Percentiles rank a stretch among this genome's conserved stretches.
These are phyloP conservation scores for Ornithorhynchus anatinus DNA, from an alignment of 2,113 vertebrate species.

Conservation along the genomic window DNA sequence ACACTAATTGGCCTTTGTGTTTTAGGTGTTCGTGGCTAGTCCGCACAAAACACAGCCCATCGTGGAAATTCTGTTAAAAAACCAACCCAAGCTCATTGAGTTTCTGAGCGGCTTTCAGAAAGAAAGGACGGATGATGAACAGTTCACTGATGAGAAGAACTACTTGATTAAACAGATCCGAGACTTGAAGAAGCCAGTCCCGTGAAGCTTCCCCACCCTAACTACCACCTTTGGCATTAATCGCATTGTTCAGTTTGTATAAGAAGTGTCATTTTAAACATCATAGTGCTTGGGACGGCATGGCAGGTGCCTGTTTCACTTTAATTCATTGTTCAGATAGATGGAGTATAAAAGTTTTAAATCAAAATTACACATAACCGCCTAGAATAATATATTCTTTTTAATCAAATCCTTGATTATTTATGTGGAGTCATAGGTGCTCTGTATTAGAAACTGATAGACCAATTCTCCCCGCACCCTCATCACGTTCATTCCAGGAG, in stretches of 20 bases:
- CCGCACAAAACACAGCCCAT: conserved; percentile 97
- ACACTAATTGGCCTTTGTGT: conserved; percentile 23
- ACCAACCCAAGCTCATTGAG: conserved; percentile 95
- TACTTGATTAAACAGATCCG: conserved; percentile 97
- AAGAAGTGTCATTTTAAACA: conserved; percentile 45
- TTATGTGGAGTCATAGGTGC: conserved; percentile 59
- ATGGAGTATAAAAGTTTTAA: conserved; percentile 60
- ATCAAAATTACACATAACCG: conserved; percentile 62
- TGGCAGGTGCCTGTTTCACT: conserved; percentile 60
- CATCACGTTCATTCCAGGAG: no score
- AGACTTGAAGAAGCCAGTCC: conserved; percentile 87
- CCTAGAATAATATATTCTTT: conserved; percentile 71
- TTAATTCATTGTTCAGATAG: conserved; percentile 62
- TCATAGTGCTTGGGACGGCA: conserved; percentile 54
- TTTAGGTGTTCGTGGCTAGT: conserved; percentile 96
- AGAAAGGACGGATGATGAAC: conserved; percentile 92
- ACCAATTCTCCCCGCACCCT: conserved; percentile 2
- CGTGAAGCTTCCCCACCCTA: conserved; percentile 62
- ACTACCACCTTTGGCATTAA: conserved; percentile 12
- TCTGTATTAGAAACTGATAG: conserved; percentile 37
- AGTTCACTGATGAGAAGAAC: conserved; percentile 97
- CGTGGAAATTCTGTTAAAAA: conserved; percentile 96
- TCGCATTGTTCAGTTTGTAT: conserved; percentile 33
- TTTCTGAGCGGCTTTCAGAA: conserved; percentile 97
- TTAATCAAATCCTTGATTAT: conserved; percentile 67